phyloP scores from a whole-genome alignment of 2,888 invertebrate species.

The Campaea margaritaria region DNA sequence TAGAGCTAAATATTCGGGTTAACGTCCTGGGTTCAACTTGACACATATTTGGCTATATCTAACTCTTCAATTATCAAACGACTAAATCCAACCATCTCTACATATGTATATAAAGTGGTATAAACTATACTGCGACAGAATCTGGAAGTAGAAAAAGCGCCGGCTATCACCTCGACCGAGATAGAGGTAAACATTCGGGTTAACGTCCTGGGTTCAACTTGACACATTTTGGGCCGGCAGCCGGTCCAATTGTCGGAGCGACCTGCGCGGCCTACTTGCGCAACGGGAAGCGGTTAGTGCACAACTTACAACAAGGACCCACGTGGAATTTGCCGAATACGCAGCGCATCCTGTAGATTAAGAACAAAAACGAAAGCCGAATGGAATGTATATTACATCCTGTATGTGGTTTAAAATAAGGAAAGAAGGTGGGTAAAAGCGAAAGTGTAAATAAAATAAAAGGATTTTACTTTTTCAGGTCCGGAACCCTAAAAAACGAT shows the following conservation, averaged over 20 bases:
- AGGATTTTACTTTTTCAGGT: no score
- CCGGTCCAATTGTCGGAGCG: constrained; percentile 75
- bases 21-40: constrained; percentile 42
- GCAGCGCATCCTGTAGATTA: constrained; percentile 19
- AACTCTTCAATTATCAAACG: no score
- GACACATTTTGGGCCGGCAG: constrained; percentile 77
- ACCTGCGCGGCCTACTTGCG: constrained; percentile 72
- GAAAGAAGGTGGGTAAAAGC: constrained; percentile 12
- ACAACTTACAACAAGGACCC: constrained; percentile 27
- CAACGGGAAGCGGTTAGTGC: constrained; percentile 69
- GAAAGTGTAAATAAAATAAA: constrained; percentile 17
- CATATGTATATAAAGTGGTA: no score
- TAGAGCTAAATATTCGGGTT: constrained; percentile 74
- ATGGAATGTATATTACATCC: constrained; percentile 32
- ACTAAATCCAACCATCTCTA: no score
- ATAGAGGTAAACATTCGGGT: constrained; percentile 74
- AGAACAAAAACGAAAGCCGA: constrained; percentile 9
- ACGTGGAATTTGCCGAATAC: constrained; percentile 12
- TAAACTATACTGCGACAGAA: no score
- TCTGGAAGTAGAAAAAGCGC: not conserved
- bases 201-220: constrained; percentile 81
- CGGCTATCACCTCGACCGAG: constrained; percentile 49
- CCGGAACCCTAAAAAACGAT: no score
- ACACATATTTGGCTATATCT: not conserved
- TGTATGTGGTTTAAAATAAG: constrained; percentile 17